Conservation (phyloP, 2,797 vertebrate genomes). For the Mionectes olivaceus region DNA sequence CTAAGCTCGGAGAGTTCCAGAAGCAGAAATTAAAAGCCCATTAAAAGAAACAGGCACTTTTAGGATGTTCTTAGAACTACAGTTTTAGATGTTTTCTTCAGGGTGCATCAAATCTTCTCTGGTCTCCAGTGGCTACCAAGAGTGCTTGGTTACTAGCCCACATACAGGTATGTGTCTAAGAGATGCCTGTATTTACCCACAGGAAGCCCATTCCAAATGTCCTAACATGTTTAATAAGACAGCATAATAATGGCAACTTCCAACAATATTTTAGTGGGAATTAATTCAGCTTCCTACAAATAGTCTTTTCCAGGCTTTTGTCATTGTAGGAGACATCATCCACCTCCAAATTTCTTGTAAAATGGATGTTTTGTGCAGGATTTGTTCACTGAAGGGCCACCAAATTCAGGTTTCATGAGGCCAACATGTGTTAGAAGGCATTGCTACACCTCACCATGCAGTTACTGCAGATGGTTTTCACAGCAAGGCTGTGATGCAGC, state of each 20-base stretch:
- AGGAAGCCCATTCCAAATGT: not conserved
- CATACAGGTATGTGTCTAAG: not conserved
- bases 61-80: not conserved
- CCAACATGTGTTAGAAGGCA: not conserved
- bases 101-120: not conserved
- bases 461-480: not conserved
- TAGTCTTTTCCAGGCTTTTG: not conserved
- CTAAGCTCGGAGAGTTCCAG: not conserved
- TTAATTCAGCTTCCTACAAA: not conserved
- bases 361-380: not conserved
- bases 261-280: not conserved
- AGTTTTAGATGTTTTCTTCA: not conserved
- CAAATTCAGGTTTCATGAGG: not conserved
- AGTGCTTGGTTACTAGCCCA: not conserved
- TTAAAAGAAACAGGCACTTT: not conserved
- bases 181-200: not conserved
- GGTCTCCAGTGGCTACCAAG: not conserved
- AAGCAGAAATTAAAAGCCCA: not conserved
- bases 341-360: not conserved
- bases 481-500: not conserved
- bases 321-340: not conserved
- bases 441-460: not conserved
- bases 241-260: not conserved
- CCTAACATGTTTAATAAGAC: not conserved
- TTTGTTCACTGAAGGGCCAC: not conserved